phyloP scores from a whole-genome alignment of 2,113 vertebrate genomes.

The Pseudorasbora parva region DNA sequence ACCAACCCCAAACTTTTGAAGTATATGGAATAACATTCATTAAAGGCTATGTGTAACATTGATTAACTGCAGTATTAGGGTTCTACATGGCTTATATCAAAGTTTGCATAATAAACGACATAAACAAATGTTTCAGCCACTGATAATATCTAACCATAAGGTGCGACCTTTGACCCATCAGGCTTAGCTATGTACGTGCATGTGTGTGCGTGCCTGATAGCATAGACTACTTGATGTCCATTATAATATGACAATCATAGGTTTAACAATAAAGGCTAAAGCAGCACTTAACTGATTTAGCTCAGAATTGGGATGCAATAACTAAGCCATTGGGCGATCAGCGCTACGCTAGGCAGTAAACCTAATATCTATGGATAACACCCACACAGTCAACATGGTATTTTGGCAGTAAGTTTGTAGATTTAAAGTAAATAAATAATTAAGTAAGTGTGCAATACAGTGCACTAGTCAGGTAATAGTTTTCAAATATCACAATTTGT shows the following conservation, averaged over 20 bases:
- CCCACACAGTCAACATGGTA: neutral
- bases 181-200: conserved; percentile 12
- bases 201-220: conserved; percentile 11
- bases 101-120: conserved; percentile 19
- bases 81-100: conserved; percentile 18
- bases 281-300: conserved; percentile 72
- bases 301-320: conserved; percentile 68
- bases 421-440: neutral
- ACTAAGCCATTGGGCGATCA: conserved; percentile 67
- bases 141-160: neutral
- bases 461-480: neutral
- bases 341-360: conserved; percentile 46
- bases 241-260: conserved; percentile 60
- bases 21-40: neutral
- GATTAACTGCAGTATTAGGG: neutral
- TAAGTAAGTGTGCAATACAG: neutral
- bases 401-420: neutral
- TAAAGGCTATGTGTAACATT: neutral
- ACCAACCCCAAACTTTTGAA: neutral
- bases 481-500: neutral
- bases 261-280: conserved; percentile 72
- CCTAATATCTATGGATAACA: conserved; percentile 55
- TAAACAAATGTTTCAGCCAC: conserved; percentile 16
- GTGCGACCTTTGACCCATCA: neutral
- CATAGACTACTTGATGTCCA: conserved; percentile 51